Base-by-base conservation (phyloP, 2,113 vertebrate genomes). In the Geococcyx californianus region DNA sequence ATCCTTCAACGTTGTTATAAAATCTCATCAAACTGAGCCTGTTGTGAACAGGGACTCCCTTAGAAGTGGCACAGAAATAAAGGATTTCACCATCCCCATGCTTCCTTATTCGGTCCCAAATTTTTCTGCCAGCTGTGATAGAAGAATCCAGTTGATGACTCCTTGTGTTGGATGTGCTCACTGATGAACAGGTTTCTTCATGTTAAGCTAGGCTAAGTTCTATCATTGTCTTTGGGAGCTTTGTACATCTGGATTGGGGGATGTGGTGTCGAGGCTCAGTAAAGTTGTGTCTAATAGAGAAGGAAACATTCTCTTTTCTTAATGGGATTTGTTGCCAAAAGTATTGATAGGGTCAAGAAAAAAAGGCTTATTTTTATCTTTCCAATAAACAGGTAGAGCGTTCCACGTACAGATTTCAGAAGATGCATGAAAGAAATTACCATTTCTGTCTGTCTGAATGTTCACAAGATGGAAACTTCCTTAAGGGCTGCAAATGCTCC, bases 1-100 rank as follows among this genome's bases (percentile, higher is more conserved):
- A 55, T 8, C 4, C 20, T 29, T 87, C 29, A 54, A 0, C 5
- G 1, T 55, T 10, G 6, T 16, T n/a, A 7, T 0, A 34, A 45
- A n/a, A 4, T 6, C 54, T 42, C n/a, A 70, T 54, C 49, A 19
- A 29, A 45, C 38, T 34, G 45, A 42, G 28, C 28, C 15, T 72
- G 23, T 36, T 45, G 17, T 19, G 67, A 58, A 9, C 64, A 67
- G 51, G 1, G 16, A 40, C 45, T 63, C 42, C 45, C 24, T 80
- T 63, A 33, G 42, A 67, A 52, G n/a, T 7, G 26, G 4, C 44
- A 23, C 11, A 45, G 69, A 47, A 62, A 26, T 2, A 82, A 26
- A 42, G 34, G 75, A 28, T 73, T 18, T 72, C 29, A 17, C n/a
- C 8, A 26, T 34, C 42, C 23, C 21, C 6, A 4, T 33, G 31